These are phyloP conservation scores for Phymatocera aterrima DNA, from an alignment of 2,888 invertebrate genomes.

Conservation along the genomic window DNA sequence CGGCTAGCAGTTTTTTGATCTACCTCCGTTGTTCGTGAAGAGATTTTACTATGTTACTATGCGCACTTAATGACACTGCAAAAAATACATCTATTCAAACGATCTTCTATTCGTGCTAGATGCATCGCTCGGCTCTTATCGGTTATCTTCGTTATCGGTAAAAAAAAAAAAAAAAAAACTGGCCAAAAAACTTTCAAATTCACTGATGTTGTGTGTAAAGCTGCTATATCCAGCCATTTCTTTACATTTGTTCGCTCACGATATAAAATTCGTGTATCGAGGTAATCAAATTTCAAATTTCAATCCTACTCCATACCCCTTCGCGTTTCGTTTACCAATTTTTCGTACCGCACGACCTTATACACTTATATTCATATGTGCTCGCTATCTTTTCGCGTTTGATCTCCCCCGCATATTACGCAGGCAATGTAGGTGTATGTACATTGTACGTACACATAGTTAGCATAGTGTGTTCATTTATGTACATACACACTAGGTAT, in stretches of 20 bases:
- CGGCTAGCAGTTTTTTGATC: not conserved
- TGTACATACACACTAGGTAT: not conserved
- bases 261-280: too few relatives aligned
- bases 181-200: not conserved
- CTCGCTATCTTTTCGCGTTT: too few relatives aligned
- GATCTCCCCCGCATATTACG: not conserved
- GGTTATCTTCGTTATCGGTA: not conserved
- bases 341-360: too few relatives aligned
- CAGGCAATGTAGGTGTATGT: not conserved
- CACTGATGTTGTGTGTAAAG: too few relatives aligned
- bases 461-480: not conserved
- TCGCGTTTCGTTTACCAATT: too few relatives aligned
- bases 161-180: not conserved
- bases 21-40: not conserved
- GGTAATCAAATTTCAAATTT: too few relatives aligned
- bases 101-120: slow-evolving; percentile 4
- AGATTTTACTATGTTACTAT: slow-evolving; percentile 19
- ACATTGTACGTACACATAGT: not conserved
- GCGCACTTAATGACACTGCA: not conserved
- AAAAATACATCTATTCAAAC: slow-evolving; percentile 2
- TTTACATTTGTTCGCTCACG: not conserved
- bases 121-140: not conserved
- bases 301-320: too few relatives aligned
- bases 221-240: not conserved
- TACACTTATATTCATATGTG: too few relatives aligned